Base-by-base conservation (phyloP, 2,113 vertebrate species). In the Variabilichromis moorii region DNA sequence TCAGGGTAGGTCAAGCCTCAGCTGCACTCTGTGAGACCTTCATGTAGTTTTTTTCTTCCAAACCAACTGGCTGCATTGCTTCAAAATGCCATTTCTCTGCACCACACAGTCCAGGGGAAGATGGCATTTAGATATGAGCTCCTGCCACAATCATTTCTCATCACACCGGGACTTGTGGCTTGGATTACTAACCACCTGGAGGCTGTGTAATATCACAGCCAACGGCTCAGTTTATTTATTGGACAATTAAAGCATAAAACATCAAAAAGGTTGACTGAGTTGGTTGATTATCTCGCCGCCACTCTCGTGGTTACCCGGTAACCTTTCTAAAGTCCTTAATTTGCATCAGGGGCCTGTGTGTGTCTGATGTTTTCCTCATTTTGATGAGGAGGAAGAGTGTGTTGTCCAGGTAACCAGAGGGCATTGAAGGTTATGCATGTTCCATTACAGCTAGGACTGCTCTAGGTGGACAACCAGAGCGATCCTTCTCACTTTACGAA, bases 351-450 rank as follows among this genome's bases (percentile, higher is more conserved):
- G 80, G 68, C 76, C 63, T 63, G 68, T 71, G 76, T 71, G 85
- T 68, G 83, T 87, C 24, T 86, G 86, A 73, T 83, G 78, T 88
- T 86, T 84, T 80, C 61, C 82, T 86, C 51, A 16, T 86, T 90
- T 80, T 33, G 71, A 79, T 33, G 87, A 54, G 68, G 78, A 57
- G 54, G 71, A 80, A 61, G 83, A 82, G 54, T 31, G 54, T 63
- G 95, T 96, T 96, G 93, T 93, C 93, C 79, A 71, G 95, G 95
- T 95, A 96, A 96, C 95, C 81, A 28, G 51, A 86, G 87, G 89
- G 91, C 91, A 93, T 61, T 90, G 76, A 89, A 82, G 90, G 92
- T 92, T 91, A 91, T 94, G 88, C 90, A 95, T 94, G 92, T 94
- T 94, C 92, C 90, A 94, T 94, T 92, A 91, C 89, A 68, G 66